Conservation (phyloP, 2,113 vertebrate genomes). For the Laterallus jamaicensis region DNA sequence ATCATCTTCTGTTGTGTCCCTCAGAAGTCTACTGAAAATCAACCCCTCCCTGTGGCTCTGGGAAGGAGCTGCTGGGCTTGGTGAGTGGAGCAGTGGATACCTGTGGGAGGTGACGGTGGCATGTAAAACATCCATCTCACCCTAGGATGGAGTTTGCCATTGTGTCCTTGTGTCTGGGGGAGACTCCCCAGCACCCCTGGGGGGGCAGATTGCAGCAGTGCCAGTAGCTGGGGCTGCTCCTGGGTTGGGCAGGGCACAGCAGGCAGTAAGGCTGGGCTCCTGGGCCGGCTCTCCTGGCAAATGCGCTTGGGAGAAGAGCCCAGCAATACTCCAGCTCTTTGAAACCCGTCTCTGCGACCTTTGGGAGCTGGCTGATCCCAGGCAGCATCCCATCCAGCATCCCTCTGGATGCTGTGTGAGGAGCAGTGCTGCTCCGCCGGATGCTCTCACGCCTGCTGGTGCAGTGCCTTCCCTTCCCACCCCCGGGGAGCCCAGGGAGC, state of each 20-base stretch:
- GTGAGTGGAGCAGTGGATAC: not conserved
- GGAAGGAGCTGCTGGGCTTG: not conserved
- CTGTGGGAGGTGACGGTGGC: not conserved
- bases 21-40: not conserved
- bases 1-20: not conserved
- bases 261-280: not conserved
- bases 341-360: not conserved
- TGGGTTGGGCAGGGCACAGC: not conserved
- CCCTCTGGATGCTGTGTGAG: not conserved
- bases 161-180: not conserved
- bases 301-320: not conserved
- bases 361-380: not conserved
- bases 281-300: not conserved
- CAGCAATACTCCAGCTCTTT: not conserved
- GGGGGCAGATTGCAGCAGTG: not conserved
- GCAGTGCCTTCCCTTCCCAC: conserved; percentile 47
- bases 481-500: conserved; percentile 42
- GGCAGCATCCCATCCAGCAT: not conserved
- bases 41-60: not conserved
- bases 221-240: not conserved
- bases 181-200: not conserved
- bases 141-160: not conserved
- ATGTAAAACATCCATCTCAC: not conserved
- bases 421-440: not conserved
- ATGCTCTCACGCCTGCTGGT: conserved; percentile 51